A percentile compares a stretch with the other conserved stretches of the same genome.
phyloP scores from a whole-genome alignment of 2,797 vertebrate species.

The Cirrhinus molitorella region DNA sequence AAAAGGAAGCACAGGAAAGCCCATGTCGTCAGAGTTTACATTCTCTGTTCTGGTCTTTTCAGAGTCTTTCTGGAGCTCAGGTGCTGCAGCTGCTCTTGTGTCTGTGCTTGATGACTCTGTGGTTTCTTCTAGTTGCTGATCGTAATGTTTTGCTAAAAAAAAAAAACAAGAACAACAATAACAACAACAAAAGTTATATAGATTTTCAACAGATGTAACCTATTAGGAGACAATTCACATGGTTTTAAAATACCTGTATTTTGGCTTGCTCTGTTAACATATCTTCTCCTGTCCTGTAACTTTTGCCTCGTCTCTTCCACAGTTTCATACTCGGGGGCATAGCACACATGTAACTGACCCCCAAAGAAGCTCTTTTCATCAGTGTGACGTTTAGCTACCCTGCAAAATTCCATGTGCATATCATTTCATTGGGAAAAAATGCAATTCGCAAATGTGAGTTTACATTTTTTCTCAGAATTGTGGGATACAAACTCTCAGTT shows the following conservation, averaged over 20 bases:
- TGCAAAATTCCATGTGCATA: constrained; percentile 64
- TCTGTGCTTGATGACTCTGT: constrained; percentile 42
- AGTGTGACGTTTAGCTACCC: constrained; percentile 91
- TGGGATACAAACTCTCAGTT: too few relatives aligned
- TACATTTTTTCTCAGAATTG: too few relatives aligned
- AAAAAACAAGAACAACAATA: too few relatives aligned
- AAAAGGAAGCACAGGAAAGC: constrained; percentile 72
- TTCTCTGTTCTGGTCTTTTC: constrained; percentile 31
- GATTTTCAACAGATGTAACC: neutral
- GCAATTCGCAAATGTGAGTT: too few relatives aligned
- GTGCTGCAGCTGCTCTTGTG: constrained; percentile 42
- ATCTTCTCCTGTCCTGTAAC: constrained; percentile 88
- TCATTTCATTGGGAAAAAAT: neutral
- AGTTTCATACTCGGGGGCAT: constrained; percentile 95
- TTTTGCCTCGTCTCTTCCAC: constrained; percentile 94
- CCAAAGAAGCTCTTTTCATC: constrained; percentile 97
- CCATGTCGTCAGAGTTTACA: constrained; percentile 56
- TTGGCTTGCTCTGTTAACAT: constrained; percentile 81
- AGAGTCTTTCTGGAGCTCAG: constrained; percentile 33
- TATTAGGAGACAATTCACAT: neutral
- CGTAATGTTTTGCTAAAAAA: constrained; percentile 61
- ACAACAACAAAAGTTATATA: neutral
- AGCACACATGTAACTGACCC: constrained; percentile 93
- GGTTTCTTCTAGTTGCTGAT: constrained; percentile 61
- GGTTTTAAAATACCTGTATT: constrained; percentile 79